Conservation (phyloP, 2,113 vertebrate genomes). For the Crotophaga sulcirostris region DNA sequence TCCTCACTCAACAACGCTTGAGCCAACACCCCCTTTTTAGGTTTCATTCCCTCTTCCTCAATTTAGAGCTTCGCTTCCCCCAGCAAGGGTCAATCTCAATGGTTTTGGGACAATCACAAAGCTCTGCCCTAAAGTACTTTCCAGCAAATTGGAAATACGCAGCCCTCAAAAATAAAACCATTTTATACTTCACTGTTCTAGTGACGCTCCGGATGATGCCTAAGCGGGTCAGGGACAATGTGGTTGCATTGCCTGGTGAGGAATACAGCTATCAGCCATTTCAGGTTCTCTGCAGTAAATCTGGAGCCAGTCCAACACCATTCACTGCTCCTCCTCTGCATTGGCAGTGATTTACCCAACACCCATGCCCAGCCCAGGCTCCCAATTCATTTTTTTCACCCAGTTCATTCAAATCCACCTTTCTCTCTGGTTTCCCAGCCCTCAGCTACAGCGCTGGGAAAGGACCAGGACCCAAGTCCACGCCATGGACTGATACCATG, state of each 20-base stretch:
- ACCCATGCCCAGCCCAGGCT: not conserved
- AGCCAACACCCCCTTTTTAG: not conserved
- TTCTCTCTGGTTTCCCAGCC: not conserved
- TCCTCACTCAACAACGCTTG: not conserved
- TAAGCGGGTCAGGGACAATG: not conserved
- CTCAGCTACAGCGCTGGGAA: not conserved
- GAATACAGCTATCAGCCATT: not conserved
- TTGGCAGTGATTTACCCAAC: not conserved
- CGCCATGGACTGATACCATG: not conserved
- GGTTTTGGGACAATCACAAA: not conserved
- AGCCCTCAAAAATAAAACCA: not conserved
- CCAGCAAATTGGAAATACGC: not conserved
- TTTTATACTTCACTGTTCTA: not conserved
- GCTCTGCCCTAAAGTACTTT: not conserved
- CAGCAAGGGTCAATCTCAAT: fast-evolving
- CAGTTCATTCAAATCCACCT: not conserved
- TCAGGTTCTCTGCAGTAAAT: not conserved
- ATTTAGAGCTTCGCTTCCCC: not conserved
- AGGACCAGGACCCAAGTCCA: not conserved
- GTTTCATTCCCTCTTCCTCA: not conserved
- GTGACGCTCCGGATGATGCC: not conserved
- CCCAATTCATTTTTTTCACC: not conserved
- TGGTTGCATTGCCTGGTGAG: not conserved
- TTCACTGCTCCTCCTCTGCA: not conserved
- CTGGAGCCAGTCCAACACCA: not conserved